A percentile compares a stretch with the other conserved stretches of the same genome.
Evolutionary conservation across 2,113 vertebrate species (phyloP).

Genomic region (Ahaetulla prasina): DNA sequence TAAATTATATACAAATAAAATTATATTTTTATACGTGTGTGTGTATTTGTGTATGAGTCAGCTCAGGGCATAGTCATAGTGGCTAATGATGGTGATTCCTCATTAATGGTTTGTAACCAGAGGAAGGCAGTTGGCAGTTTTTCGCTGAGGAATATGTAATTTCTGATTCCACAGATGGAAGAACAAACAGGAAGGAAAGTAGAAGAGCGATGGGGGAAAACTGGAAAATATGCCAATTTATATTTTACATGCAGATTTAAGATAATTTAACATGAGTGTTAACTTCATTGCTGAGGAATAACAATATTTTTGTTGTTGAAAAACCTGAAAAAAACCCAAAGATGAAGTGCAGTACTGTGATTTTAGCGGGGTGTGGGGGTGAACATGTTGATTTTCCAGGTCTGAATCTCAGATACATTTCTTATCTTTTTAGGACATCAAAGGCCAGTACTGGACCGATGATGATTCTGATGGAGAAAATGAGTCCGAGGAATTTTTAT

Average conservation of each 20-base stretch:
- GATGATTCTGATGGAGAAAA: conserved; percentile 98
- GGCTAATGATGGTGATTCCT: not conserved
- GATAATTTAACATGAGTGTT: not conserved
- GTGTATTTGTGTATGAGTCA: not conserved
- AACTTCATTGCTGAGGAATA: not conserved
- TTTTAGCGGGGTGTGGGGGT: not conserved
- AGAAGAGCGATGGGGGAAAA: too few species aligned
- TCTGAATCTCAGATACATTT: not conserved
- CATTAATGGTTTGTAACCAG: not conserved
- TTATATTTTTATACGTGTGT: not conserved
- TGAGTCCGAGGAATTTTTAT: conserved; percentile 95
- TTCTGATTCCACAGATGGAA: not conserved
- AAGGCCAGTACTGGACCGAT: conserved; percentile 97
- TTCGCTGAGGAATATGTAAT: not conserved
- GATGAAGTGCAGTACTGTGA: not conserved
- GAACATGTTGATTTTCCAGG: not conserved
- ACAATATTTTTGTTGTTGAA: not conserved
- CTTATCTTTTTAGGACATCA: conserved; percentile 82
- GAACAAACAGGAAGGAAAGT: not conserved
- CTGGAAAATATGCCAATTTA: not conserved
- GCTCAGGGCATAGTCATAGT: not conserved
- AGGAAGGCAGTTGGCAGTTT: not conserved
- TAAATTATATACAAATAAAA: not conserved
- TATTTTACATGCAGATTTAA: not conserved
- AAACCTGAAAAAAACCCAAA: not conserved